Conservation (phyloP, 53 echinoderm and acorn worm genomes). For the Mesocentrotus franciscanus region DNA sequence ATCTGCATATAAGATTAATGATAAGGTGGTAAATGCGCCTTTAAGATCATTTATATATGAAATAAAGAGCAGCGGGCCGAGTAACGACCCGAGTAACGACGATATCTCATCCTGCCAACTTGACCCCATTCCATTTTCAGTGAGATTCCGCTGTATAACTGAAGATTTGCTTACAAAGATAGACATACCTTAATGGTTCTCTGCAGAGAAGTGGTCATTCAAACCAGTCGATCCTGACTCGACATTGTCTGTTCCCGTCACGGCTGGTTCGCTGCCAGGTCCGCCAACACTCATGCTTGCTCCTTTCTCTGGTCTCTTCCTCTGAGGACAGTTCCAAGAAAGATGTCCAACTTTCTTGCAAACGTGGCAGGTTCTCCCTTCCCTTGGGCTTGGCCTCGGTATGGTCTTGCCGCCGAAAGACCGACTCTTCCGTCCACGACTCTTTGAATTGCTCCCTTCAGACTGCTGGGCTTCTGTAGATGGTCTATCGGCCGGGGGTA, state of each 20-base stretch:
- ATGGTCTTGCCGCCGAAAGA: not conserved
- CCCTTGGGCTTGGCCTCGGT: not conserved
- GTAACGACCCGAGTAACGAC: too few species aligned
- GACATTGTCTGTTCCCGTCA: not conserved
- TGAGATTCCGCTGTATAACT: not conserved
- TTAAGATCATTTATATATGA: too few species aligned
- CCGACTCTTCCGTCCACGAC: not conserved
- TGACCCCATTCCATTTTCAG: not conserved
- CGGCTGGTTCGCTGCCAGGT: not conserved
- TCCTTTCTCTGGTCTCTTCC: not conserved
- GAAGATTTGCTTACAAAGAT: not conserved
- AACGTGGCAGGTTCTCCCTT: not conserved
- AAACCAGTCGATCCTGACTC: too few species aligned
- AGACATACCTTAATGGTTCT: not conserved
- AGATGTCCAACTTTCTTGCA: too few species aligned
- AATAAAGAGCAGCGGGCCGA: too few species aligned
- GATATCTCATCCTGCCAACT: not conserved
- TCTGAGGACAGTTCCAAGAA: not conserved
- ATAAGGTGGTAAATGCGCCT: too few species aligned
- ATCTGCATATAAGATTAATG: too few species aligned
- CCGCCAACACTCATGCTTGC: not conserved
- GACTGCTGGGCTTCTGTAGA: not conserved
- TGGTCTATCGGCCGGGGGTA: not conserved
- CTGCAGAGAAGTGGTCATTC: not conserved
- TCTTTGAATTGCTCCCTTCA: not conserved